A percentile compares a stretch with the other conserved stretches of the same genome.
phyloP scores from a whole-genome alignment of 2,113 vertebrate genomes.

The Mystacornis crossleyi region DNA sequence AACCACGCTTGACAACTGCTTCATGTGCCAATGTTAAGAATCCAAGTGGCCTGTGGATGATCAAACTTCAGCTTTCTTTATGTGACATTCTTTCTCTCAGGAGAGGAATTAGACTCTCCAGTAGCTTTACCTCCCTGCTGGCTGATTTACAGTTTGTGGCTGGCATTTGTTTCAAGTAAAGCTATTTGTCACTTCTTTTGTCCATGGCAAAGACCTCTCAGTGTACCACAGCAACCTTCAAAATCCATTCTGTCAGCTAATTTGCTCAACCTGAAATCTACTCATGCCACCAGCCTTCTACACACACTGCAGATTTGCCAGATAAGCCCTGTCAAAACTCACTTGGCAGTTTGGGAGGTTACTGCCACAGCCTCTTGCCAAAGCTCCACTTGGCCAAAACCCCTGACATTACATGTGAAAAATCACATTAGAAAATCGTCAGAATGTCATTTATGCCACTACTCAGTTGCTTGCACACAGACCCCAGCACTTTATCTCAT shows the following conservation, averaged over 20 bases:
- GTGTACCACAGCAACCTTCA: background rate
- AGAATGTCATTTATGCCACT: background rate
- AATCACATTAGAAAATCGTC: background rate
- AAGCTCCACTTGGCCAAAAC: background rate
- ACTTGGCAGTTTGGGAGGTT: background rate
- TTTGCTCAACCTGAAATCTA: background rate
- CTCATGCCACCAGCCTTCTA: background rate
- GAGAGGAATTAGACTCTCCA: background rate
- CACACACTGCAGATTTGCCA: background rate
- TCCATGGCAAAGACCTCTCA: background rate
- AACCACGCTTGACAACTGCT: background rate
- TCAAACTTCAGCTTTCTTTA: background rate
- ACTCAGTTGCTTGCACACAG: background rate
- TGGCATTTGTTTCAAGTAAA: background rate
- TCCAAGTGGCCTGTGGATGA: background rate
- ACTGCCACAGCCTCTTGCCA: background rate
- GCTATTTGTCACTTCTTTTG: slow-evolving; percentile 7
- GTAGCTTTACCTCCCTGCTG: background rate
- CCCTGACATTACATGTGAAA: background rate
- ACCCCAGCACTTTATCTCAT: background rate
- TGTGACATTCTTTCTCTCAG: background rate
- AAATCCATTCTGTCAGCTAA: slow-evolving; percentile 8
- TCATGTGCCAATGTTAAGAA: background rate
- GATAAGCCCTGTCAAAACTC: background rate
- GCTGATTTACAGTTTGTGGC: slow-evolving; percentile 18